Base-by-base conservation (phyloP, 2,113 vertebrate genomes). In the Butorides virescens region DNA sequence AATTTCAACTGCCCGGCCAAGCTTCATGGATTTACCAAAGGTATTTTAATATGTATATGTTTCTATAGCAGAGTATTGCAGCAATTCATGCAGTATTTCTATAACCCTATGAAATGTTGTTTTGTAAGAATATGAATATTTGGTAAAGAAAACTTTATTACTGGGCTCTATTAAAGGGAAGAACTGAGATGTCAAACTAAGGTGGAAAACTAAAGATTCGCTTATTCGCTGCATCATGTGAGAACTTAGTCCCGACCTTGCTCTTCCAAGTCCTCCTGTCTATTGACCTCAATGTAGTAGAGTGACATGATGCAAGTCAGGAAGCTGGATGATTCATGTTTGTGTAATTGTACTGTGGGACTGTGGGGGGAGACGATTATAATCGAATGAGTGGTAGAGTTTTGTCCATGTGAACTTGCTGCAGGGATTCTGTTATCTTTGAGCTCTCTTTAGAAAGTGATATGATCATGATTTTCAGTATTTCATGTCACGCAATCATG, bases 11-110 rank as follows among this genome's bases (percentile, higher is more conserved):
- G 99, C 99, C 85, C 98, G 99, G 74, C 99, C 99, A 95, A 99
- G 99, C 96, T 99, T 99, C 98, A 99, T 99, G 99, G 99, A 99
- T 97, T 98, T 99, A 96, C 99, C 99, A 93, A 99, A 99, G 99
- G 99, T 99, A 99, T 76, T 95, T 76, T 62, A 71, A 27, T 72
- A 23, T 22, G 8, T 49, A 3, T 67, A 25, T 62, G 77, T 85
- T 76, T 55, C 16, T 70, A 3, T 70, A 82, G 67, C 50, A 37
- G 59, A 91, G 13, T 75, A 52, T 68, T 71, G 39, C 34, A 89
- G 9, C 79, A 25, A 16, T 91, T 93, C 5, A 7, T 85, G 26
- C 18, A 27, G 14, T 58, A 74, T 56, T 67, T 62, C 5, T 75
- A 0, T 61, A 49, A 82, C 22, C 67, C 71, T 23, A 17, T 15